These are phyloP conservation scores for Neocrepidodera transversa DNA, from an alignment of 2,888 invertebrate genomes.

Conservation along the genomic window DNA sequence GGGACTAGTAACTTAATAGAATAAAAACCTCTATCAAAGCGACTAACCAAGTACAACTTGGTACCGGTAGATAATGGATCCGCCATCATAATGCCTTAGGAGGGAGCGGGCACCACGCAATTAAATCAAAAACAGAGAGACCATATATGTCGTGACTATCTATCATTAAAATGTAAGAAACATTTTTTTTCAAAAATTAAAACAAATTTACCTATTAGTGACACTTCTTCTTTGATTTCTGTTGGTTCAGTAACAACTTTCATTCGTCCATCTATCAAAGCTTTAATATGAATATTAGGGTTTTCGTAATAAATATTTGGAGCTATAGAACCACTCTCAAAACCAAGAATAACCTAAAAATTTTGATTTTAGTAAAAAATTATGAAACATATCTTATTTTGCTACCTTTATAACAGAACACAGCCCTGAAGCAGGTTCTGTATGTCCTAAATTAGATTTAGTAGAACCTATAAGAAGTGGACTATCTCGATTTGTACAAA, in stretches of 20 bases:
- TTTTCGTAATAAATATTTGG: constrained; percentile 80
- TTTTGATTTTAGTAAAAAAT: neutral
- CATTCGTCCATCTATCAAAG: constrained; percentile 68
- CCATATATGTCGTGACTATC: too few species aligned
- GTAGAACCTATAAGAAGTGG: constrained; percentile 87
- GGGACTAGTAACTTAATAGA: too few species aligned
- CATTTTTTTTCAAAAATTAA: too few species aligned
- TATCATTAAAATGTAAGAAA: too few species aligned
- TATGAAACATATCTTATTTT: constrained; percentile 52
- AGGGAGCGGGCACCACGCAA: too few species aligned
- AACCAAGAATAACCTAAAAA: constrained; percentile 61
- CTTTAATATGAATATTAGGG: constrained; percentile 62
- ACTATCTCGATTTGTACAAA: constrained; percentile 73
- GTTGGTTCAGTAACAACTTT: constrained; percentile 76
- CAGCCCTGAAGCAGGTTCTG: constrained; percentile 84
- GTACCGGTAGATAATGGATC: too few species aligned
- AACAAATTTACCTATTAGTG: constrained; percentile 73
- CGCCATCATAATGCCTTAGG: too few species aligned
- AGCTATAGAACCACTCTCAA: constrained; percentile 80
- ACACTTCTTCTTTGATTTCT: constrained; percentile 69
- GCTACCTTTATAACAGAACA: constrained; percentile 67
- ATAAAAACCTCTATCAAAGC: too few species aligned
- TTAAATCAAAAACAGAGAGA: too few species aligned
- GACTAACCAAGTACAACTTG: too few species aligned
- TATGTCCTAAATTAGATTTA: constrained; percentile 92